Evolutionary conservation across 2,888 invertebrate genomes (phyloP).

Genomic region (Rhamphomyia laevipes): DNA sequence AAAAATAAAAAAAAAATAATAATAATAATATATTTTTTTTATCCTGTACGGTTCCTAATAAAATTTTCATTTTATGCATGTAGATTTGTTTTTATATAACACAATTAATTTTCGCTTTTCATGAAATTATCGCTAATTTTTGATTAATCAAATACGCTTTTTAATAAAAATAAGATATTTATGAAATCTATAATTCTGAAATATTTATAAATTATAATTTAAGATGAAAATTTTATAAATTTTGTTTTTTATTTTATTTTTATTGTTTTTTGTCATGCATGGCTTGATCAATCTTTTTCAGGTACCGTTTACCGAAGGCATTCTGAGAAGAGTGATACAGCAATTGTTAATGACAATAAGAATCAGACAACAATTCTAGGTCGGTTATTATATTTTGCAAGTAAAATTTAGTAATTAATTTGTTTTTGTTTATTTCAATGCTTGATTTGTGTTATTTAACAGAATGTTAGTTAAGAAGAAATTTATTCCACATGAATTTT

Average conservation of each 20-base stretch:
- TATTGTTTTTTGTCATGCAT: constrained; percentile 30
- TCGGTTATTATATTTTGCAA: constrained; percentile 23
- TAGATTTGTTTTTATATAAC: too few species aligned
- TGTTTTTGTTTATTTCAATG: too few species aligned
- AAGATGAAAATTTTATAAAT: neutral
- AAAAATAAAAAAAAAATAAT: neutral
- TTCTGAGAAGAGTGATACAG: constrained; percentile 39
- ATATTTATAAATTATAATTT: neutral
- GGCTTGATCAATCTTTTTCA: constrained; percentile 39
- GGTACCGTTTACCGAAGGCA: constrained; percentile 37
- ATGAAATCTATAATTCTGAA: neutral
- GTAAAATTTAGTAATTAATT: neutral
- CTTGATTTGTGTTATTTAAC: neutral
- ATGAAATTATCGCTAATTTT: too few species aligned
- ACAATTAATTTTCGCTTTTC: too few species aligned
- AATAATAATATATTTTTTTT: too few species aligned
- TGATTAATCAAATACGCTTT: too few species aligned
- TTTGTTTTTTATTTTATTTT: constrained; percentile 7
- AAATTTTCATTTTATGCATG: too few species aligned
- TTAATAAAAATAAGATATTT: too few species aligned
- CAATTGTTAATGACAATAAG: constrained; percentile 36
- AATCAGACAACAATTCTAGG: constrained; percentile 39
- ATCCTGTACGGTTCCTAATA: too few species aligned
- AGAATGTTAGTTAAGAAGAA: neutral
- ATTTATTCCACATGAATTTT: constrained; percentile 4